Conservation (phyloP, 2,888 invertebrate genomes). For the Sinotaia quadrata region DNA sequence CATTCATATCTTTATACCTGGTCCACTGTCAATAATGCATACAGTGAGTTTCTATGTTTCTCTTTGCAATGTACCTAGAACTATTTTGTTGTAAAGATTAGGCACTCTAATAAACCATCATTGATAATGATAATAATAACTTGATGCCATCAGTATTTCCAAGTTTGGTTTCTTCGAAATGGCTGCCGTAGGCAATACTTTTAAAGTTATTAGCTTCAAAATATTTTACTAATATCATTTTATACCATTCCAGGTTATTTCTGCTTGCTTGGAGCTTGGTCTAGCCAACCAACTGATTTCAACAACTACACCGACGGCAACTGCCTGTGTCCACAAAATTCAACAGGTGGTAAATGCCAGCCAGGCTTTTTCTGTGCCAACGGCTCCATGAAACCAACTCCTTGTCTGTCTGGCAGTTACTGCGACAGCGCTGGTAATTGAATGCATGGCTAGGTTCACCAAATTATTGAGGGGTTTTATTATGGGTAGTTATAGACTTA, state of each 20-base stretch:
- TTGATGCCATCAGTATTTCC: too few species aligned
- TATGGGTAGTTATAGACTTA: neutral
- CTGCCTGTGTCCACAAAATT: conserved; percentile 61
- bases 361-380: conserved; percentile 59
- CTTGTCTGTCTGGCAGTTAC: conserved; percentile 60
- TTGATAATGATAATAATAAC: too few species aligned
- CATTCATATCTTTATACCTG: too few species aligned
- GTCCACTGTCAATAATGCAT: too few species aligned
- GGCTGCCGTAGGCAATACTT: too few species aligned
- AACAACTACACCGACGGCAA: conserved; percentile 59
- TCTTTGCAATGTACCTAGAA: too few species aligned
- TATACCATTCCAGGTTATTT: conserved; percentile 55
- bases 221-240: too few species aligned
- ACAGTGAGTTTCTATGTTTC: too few species aligned
- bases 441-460: neutral
- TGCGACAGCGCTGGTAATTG: conserved; percentile 52
- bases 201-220: too few species aligned
- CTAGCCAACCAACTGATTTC: conserved; percentile 57
- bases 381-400: conserved; percentile 57
- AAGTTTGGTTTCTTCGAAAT: too few species aligned
- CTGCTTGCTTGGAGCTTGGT: conserved; percentile 62
- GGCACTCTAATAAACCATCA: too few species aligned
- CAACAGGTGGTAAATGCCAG: conserved; percentile 66
- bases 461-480: neutral
- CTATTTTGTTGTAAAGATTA: too few species aligned